phyloP scores from a whole-genome alignment of 2,113 vertebrate species.

The Panthera uncia region DNA sequence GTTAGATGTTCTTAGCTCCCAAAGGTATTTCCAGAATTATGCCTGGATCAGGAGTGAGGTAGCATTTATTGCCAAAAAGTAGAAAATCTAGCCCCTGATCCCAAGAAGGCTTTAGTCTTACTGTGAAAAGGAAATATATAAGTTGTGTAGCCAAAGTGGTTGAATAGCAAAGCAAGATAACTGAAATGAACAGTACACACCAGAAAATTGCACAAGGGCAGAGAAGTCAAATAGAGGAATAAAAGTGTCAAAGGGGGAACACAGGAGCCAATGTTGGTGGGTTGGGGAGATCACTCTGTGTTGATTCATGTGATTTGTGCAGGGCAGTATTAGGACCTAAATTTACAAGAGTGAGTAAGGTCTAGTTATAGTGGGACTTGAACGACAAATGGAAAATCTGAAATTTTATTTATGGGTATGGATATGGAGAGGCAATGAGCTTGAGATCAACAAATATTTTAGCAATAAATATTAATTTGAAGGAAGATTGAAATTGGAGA shows the following conservation, averaged over 20 bases:
- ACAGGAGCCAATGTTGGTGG: too few relatives aligned
- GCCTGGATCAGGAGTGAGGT: background rate
- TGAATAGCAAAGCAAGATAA: background rate
- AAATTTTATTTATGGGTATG: background rate
- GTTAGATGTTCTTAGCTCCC: background rate
- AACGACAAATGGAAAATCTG: background rate
- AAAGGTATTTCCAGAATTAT: background rate
- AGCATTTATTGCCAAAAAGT: background rate
- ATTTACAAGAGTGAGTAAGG: background rate
- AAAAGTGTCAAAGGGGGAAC: background rate
- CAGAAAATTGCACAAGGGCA: background rate
- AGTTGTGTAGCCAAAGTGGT: background rate
- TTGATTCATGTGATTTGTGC: background rate
- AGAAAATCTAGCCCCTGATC: background rate
- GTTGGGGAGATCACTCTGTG: accelerated
- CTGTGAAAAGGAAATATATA: background rate
- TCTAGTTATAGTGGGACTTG: background rate
- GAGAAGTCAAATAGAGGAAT: background rate
- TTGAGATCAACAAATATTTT: background rate
- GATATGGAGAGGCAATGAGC: background rate
- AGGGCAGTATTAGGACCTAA: background rate
- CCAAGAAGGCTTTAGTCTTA: background rate
- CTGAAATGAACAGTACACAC: background rate
- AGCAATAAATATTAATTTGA: background rate
- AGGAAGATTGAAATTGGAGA: background rate